Evolutionary conservation across 2,888 invertebrate genomes (phyloP).

Genomic region (Pristionchus fissidentatus): DNA sequence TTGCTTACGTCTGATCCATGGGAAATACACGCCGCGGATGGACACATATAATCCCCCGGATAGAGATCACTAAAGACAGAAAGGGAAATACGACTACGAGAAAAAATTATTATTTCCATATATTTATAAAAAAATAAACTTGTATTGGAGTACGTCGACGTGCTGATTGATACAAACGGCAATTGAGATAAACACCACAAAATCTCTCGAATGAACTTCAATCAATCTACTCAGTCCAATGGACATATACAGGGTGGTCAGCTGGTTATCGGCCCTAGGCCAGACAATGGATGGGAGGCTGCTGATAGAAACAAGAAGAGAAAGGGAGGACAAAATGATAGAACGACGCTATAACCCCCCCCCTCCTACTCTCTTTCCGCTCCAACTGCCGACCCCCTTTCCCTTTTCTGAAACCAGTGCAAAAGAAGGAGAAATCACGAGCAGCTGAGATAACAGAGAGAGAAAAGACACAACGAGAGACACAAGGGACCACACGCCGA

Average conservation of each 20-base stretch:
- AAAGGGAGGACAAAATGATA: constrained; percentile 25
- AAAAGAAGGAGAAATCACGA: neutral
- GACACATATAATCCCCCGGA: too few relatives aligned
- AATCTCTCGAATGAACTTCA: too few relatives aligned
- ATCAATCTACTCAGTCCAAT: constrained; percentile 20
- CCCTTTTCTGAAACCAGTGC: constrained; percentile 18
- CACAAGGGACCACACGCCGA: neutral
- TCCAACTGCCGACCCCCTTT: neutral
- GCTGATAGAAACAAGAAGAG: constrained; percentile 19
- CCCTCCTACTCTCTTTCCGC: neutral
- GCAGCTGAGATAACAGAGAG: neutral
- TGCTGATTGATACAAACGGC: too few relatives aligned
- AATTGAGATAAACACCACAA: too few relatives aligned
- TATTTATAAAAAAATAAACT: too few relatives aligned
- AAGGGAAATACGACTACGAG: too few relatives aligned
- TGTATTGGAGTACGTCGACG: too few relatives aligned
- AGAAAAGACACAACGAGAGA: constrained; percentile 7
- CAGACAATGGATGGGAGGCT: neutral
- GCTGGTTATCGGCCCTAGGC: neutral
- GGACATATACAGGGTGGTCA: constrained; percentile 26
- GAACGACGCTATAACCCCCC: constrained; percentile 8
- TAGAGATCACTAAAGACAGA: too few relatives aligned
- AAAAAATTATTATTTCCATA: too few relatives aligned
- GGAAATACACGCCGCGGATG: too few relatives aligned
- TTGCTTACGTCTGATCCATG: too few relatives aligned